Percentiles rank a stretch among this genome's conserved stretches.
These are phyloP conservation scores for Phyllotreta cruciferae DNA, from an alignment of 2,888 invertebrate species.

Conservation along the genomic window DNA sequence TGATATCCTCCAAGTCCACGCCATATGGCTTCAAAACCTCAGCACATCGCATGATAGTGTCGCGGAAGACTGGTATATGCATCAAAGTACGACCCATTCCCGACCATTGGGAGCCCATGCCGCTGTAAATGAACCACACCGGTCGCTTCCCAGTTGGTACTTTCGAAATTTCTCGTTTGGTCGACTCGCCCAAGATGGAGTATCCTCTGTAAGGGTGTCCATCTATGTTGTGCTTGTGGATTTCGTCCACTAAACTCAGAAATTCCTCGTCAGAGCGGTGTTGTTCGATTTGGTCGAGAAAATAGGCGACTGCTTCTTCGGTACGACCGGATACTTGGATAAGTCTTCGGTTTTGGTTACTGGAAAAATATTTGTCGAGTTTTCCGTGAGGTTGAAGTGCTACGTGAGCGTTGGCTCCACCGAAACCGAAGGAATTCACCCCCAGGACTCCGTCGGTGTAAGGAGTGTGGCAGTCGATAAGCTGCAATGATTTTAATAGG, in stretches of 20 bases:
- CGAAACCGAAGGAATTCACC: conserved; percentile 72
- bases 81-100: conserved; percentile 69
- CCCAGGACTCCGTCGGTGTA: conserved; percentile 65
- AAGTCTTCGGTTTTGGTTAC: conserved; percentile 50
- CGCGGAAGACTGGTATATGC: conserved; percentile 64
- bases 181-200: conserved; percentile 35
- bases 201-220: conserved; percentile 81
- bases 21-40: conserved; percentile 62
- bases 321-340: conserved; percentile 70
- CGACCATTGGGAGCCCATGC: conserved; percentile 72
- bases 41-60: conserved; percentile 64
- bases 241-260: conserved; percentile 73
- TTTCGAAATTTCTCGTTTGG: conserved; percentile 26
- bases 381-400: conserved; percentile 55
- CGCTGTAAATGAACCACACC: conserved; percentile 71
- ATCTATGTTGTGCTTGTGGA: conserved; percentile 70
- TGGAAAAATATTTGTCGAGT: too few species aligned
- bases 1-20: conserved; percentile 62
- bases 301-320: conserved; percentile 70
- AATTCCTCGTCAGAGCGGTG: conserved; percentile 71
- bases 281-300: conserved; percentile 68
- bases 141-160: conserved; percentile 52
- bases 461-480: conserved; percentile 62
- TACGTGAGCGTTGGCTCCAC: conserved; percentile 66
- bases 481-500: conserved; percentile 39